Evolutionary conservation across 2,113 vertebrate genomes (phyloP).

Genomic region (Cervus canadensis): DNA sequence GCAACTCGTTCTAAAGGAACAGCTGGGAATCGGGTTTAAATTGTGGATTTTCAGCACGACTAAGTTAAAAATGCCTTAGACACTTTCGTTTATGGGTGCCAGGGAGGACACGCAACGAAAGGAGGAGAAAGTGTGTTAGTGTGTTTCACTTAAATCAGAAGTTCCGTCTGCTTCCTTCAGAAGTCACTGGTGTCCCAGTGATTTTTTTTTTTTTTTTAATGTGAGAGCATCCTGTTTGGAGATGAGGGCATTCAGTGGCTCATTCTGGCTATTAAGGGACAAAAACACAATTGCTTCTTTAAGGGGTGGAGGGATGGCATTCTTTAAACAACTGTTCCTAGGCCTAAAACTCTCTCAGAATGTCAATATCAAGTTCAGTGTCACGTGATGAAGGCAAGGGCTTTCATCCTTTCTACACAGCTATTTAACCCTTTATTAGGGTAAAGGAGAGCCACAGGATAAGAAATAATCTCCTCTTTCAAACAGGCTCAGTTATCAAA

Average conservation of each 20-base stretch:
- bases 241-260: neutral
- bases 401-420: neutral
- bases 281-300: slow-evolving; percentile 30
- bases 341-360: slow-evolving; percentile 4
- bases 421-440: slow-evolving; percentile 16
- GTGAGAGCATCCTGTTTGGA: slow-evolving; percentile 31
- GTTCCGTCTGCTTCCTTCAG: slow-evolving; percentile 1
- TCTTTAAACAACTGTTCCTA: slow-evolving; percentile 38
- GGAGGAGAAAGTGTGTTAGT: neutral
- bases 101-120: slow-evolving; percentile 34
- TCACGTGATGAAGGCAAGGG: neutral
- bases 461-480: neutral
- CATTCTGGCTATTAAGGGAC: slow-evolving; percentile 23
- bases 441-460: neutral
- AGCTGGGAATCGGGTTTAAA: slow-evolving; percentile 49
- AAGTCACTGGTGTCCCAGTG: slow-evolving; percentile 16
- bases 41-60: slow-evolving; percentile 30
- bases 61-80: slow-evolving; percentile 31
- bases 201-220: neutral
- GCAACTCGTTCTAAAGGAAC: slow-evolving; percentile 61
- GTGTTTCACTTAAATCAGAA: slow-evolving; percentile 47
- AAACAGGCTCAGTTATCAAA: neutral
- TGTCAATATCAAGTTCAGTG: slow-evolving; percentile 30
- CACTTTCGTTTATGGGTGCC: slow-evolving; percentile 49
- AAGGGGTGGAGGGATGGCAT: neutral